phyloP scores from a whole-genome alignment of 1,140 invertebrate species.

The Heterodera schachtii region DNA sequence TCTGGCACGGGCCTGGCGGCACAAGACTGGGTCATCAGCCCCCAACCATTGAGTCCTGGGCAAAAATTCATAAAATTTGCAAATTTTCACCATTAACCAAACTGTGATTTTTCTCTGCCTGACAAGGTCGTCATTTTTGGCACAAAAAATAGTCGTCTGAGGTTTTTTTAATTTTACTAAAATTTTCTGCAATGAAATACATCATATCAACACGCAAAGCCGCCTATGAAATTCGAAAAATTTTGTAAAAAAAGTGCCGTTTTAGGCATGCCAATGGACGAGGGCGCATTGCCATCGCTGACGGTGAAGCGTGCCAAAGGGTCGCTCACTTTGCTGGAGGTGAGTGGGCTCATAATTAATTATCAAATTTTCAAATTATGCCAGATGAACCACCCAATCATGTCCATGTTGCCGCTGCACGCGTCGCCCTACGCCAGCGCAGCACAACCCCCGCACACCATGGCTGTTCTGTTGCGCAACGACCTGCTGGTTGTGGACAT shows the following conservation, averaged over 20 bases:
- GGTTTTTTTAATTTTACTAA: no score
- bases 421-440: slow-evolving; percentile 88
- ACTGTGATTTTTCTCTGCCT: no score
- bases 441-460: slow-evolving; percentile 87
- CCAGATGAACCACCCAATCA: slow-evolving; percentile 97
- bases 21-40: no score
- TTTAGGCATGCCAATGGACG: slow-evolving; percentile 62
- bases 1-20: no score
- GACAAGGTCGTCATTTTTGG: no score
- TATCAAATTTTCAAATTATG: neutral
- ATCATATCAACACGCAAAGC: no score
- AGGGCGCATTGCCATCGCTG: slow-evolving; percentile 69
- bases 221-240: no score
- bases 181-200: no score
- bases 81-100: no score
- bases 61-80: no score
- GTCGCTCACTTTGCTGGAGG: slow-evolving; percentile 72
- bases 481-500: slow-evolving; percentile 97
- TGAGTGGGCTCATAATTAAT: slow-evolving; percentile 3
- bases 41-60: no score
- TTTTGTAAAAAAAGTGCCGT: neutral
- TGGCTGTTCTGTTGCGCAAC: slow-evolving; percentile 93
- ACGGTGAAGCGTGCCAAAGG: slow-evolving; percentile 94
- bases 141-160: no score
- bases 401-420: slow-evolving; percentile 85